Evolutionary conservation across 2,113 vertebrate species (phyloP), one percentile per base, ranked within the genome.

Genomic region (Colistium nudipinnis): DNA sequence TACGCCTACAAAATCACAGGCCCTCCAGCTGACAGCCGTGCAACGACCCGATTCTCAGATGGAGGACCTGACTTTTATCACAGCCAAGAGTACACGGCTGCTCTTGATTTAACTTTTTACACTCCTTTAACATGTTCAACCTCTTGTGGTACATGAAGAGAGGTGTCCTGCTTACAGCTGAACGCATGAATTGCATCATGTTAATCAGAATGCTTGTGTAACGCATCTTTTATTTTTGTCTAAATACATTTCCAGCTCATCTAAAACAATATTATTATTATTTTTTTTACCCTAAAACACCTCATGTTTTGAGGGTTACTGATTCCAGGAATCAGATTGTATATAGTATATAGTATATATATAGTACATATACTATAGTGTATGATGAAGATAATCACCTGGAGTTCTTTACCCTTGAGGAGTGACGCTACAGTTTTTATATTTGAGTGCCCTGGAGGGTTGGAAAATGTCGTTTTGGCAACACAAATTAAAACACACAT

Each of bases 51-150:
- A 41, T 57, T 65, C 55, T 69, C 44, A 45, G 52, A 52, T 6
- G 9, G 3, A 68, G 54, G 39, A 48, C 35, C n/a, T 41, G 0
- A 49, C 38, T 62, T 76, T 51, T 44, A 73, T 66, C 28, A 28
- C 65, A 44, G 24, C 11, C 33, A 54, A 35, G 30, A 51, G n/a
- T 24, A 62, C 20, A 57, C 2, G 14, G 14, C 54, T 81, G 22
- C 54, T 45, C 57, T 66, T 70, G 19, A 66, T 55, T 74, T 63
- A 82, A 76, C 56, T 20, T 49, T 62, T 60, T 55, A 8, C 20
- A 38, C 24, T 39, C 43, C 2, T 44, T 52, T 56, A 11, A 9
- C 19, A 53, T 66, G 31, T 75, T 69, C 51, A 52, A 11, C 14
- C 39, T 14, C 4, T 33, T 7, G 24, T 43, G 1, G 33, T 39